Base-by-base conservation (phyloP, 2,113 vertebrate species). In the Calyptommatus sinebrachiatus region DNA sequence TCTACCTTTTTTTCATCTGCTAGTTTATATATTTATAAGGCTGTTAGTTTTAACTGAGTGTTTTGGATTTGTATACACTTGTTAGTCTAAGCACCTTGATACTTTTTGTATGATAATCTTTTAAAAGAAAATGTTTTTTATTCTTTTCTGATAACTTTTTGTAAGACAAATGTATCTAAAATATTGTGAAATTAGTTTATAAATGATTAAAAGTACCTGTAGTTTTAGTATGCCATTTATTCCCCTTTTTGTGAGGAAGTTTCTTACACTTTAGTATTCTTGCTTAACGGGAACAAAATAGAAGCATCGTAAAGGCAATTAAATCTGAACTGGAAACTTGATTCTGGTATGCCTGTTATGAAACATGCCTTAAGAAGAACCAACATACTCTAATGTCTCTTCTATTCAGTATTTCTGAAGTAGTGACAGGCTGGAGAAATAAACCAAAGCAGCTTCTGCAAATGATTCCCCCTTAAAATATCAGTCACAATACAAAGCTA, bases 121-220 rank as follows among this genome's bases (percentile, higher is more conserved):
- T 83, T 73, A 41, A 61, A 41, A 57, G 68, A 46, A 60, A 74
- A 50, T 24, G 66, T 50, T 75, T 75, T 79, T 74, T 73, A 29
- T 60, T 24, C 12, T 31, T 76, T 74, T 6, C 63, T 75, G 63
- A 67, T 84, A 84, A 31, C n/a, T 57, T 26, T 80, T 74, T 79
- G 24, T 75, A 79, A 50, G 65, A 76, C 46, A 75, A 53, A 60
- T 66, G 41, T 75, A 79, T 76, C 46, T 81, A 71, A 71, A 74
- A 57, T 78, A 61, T 46, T 78, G n/a, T 76, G 73, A 66, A 26
- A 74, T 28, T 67, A 68, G 82, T 83, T 74, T 74, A 79, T 69
- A 63, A 67, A 79, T 75, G 65, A 83, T 79, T 83, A 79, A 83
- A 74, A 81, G 53, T 62, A 67, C 35, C 66, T 68, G 71, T 62